A percentile compares a stretch with the other conserved stretches of the same genome.
These are phyloP conservation scores for Meiosimyza platycephala DNA, from an alignment of 2,888 invertebrate genomes.

Conservation along the genomic window DNA sequence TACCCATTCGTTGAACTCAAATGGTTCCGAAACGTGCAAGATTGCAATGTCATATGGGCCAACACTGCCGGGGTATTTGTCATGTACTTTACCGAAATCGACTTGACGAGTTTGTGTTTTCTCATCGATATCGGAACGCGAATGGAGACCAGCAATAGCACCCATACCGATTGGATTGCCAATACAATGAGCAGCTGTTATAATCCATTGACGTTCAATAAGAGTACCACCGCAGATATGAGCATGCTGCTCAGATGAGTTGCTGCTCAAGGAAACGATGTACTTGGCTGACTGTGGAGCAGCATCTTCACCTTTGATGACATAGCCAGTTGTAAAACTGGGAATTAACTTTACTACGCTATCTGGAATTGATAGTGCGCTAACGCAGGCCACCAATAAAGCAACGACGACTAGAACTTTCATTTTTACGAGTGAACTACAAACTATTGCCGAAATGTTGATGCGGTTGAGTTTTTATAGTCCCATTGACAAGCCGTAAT, in stretches of 20 bases:
- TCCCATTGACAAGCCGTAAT: too few relatives aligned
- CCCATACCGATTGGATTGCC: constrained; percentile 54
- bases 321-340: constrained; percentile 55
- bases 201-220: constrained; percentile 61
- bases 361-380: constrained; percentile 51
- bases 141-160: constrained; percentile 66
- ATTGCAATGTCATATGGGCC: constrained; percentile 71
- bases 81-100: constrained; percentile 59
- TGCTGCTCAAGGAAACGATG: constrained; percentile 64
- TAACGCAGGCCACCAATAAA: constrained; percentile 51
- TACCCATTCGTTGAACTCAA: constrained; percentile 58
- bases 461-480: too few relatives aligned
- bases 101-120: constrained; percentile 57
- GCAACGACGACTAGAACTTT: constrained; percentile 54
- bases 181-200: constrained; percentile 67
- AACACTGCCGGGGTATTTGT: constrained; percentile 60
- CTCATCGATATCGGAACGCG: constrained; percentile 51
- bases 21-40: constrained; percentile 58
- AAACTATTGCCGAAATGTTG: background rate
- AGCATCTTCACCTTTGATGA: constrained; percentile 65
- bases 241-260: constrained; percentile 42
- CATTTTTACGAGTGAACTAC: constrained; percentile 47
- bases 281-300: constrained; percentile 66
- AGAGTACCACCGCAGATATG: constrained; percentile 69
- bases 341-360: constrained; percentile 51